These are phyloP conservation scores for Ethmia dodecea DNA, from an alignment of 2,888 invertebrate species.

Conservation along the genomic window DNA sequence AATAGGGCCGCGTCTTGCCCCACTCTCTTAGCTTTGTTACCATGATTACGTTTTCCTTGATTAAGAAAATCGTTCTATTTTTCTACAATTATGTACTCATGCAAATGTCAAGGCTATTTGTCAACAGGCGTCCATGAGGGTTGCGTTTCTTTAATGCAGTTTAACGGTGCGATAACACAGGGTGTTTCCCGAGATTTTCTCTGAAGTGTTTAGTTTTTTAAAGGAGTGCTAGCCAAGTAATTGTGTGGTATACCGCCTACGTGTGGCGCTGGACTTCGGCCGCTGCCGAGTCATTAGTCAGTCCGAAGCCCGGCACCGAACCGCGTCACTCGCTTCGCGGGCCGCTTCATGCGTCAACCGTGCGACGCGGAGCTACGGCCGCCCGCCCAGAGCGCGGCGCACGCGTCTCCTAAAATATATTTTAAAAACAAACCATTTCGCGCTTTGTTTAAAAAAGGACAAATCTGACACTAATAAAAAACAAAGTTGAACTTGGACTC, in stretches of 20 bases:
- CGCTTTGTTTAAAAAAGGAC: slow-evolving; percentile 19
- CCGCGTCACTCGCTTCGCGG: slow-evolving; percentile 35
- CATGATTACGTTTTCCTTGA: slow-evolving; percentile 53
- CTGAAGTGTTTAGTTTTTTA: no score
- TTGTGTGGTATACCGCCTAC: no score
- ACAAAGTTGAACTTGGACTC: slow-evolving; percentile 10
- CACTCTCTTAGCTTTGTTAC: slow-evolving; percentile 46
- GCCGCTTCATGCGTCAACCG: slow-evolving; percentile 27
- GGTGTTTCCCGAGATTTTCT: no score
- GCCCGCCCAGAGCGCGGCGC: slow-evolving; percentile 35
- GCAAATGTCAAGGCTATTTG: background rate
- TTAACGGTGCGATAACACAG: background rate
- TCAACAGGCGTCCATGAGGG: background rate
- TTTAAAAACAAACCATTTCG: slow-evolving; percentile 17
- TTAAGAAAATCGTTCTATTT: slow-evolving; percentile 36
- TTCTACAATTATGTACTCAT: slow-evolving; percentile 25
- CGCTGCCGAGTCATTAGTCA: no score
- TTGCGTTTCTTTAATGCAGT: background rate
- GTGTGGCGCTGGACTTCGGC: no score
- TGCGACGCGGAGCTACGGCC: slow-evolving; percentile 30
- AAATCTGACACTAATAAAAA: slow-evolving; percentile 5
- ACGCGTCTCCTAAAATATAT: slow-evolving; percentile 23
- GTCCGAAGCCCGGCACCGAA: slow-evolving; percentile 38
- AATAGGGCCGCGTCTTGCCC: slow-evolving; percentile 62
- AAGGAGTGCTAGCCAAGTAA: no score